Evolutionary conservation across 2,888 invertebrate species (phyloP), one percentile per base, ranked within the genome.

Genomic region (Lasioglossum lativentre): DNA sequence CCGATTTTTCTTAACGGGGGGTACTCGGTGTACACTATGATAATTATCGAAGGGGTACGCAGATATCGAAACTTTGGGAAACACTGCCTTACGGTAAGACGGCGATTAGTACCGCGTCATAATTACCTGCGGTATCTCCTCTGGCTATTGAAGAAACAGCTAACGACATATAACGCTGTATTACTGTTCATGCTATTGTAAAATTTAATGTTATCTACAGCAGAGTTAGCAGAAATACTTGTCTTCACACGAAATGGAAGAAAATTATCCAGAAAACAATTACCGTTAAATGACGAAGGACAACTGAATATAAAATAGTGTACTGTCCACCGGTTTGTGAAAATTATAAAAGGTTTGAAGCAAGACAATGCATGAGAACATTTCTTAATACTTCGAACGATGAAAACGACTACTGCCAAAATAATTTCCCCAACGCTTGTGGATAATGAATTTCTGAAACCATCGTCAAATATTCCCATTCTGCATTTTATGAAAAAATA

Each of bases 81-180:
- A 47, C 47, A 47, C 19, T 47, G 47, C 1, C 45, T 45, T 45
- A 56, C 56, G 56, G 56, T 56, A n/a, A 23, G 23, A n/a, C 56
- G 56, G n/a, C 56, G 56, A 56, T 56, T 56, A 56, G 56, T 56
- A 56, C 56, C n/a, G 56, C n/a, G n/a, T 56, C 56, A 56, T 56
- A 56, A 56, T 56, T 56, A 10, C n/a, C 56, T 4, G 52, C 23
- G n/a, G 52, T 10, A 52, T 52, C 52, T 52, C 10, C 52, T 52
- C 52, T 52, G 52, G 52, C 52, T 23, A 52, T 52, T 52, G n/a
- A 52, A n/a, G n/a, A n/a, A 52, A 52, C 52, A n/a, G 52, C 23
- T 52, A n/a, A n/a, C 52, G 23, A 52, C 52, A 52, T 52, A n/a
- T 23, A 52, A 52, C 52, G 52, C 52, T 10, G 52, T 23, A 52